Evolutionary conservation across 2,113 vertebrate species (phyloP).

Genomic region (Coptodon rendalli): DNA sequence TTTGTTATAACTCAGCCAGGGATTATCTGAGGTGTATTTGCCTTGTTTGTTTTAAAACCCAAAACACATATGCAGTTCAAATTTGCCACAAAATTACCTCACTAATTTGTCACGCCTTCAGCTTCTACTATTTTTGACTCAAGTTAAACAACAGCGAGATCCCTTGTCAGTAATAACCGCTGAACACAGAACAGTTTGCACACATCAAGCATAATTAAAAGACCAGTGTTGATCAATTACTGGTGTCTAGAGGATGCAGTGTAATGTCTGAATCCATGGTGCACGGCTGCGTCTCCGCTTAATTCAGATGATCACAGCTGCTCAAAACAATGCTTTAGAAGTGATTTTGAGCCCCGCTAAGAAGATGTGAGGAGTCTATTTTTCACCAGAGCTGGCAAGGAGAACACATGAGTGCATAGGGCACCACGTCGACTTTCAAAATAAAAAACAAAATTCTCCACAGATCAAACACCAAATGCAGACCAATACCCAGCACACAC

Average conservation of each 20-base stretch:
- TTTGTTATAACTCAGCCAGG: neutral
- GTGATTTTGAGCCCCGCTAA: fast-evolving
- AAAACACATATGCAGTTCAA: neutral
- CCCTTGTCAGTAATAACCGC: neutral
- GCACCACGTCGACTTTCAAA: neutral
- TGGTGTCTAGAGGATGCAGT: neutral
- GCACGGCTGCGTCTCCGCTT: neutral
- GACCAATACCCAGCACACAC: neutral
- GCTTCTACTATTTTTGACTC: neutral
- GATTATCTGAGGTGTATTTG: fast-evolving
- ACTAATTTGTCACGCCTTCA: neutral
- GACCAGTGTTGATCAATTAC: neutral
- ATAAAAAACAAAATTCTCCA: neutral
- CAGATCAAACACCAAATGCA: neutral
- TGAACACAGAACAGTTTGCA: neutral
- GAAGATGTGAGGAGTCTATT: neutral
- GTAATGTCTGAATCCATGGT: neutral
- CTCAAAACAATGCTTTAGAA: neutral
- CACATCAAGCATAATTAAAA: neutral
- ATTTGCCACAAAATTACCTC: neutral
- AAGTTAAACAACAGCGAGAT: neutral
- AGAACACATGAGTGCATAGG: neutral
- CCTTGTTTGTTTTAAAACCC: neutral
- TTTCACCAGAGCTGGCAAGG: neutral
- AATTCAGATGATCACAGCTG: neutral